Base-by-base conservation (phyloP, 2,888 invertebrate species). In the Imbricaverruca yamaguchii region DNA sequence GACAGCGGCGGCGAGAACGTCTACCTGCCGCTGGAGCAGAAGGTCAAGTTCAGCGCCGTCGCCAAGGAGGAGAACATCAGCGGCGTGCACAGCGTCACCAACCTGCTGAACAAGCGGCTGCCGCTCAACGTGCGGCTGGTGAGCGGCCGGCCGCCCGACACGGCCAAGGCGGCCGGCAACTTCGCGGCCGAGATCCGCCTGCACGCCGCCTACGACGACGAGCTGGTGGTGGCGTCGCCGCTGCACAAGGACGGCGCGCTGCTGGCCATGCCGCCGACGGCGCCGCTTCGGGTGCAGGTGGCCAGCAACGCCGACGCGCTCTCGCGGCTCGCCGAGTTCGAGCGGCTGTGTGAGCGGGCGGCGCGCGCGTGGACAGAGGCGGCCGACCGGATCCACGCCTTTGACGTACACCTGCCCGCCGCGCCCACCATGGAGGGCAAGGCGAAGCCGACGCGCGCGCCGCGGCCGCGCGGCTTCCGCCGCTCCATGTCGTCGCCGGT, bases 51-150 rank as follows among this genome's bases (percentile, higher is more conserved):
- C 89, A 96, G 96, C 85, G 94, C 95, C 80, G 90, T 97, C 81
- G 97, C 97, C 83, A 92, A 94, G 86, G 94, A 95, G 87, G 95
- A 95, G 86, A 96, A 95, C 88, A 96, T 97, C 84, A 94, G 95
- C 86, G 84, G 84, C 59, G 97, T 97, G 23, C 97, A 97, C 87
- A 94, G 94, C 83, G 94, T 96, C 23, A 92, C 93, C 86, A 96
- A 95, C 85, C 89, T 97, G 84, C 89, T 97, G 81, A 92, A 93
- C 84, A 97, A 97, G 88, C 91, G 97, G 84, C 90, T 97, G 89
- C 97, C 97, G 57, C 90, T 97, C 84, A 96, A 96, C 84, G 97
- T 97, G 25, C 91, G 96, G 86, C 90, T 97, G 85, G 96, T 97
- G 8, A 94, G 95, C 86, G 97, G 97, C 59, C 93, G 93, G 80